phyloP scores from a whole-genome alignment of 1,140 invertebrate genomes.

The Vanessa tameamea region DNA sequence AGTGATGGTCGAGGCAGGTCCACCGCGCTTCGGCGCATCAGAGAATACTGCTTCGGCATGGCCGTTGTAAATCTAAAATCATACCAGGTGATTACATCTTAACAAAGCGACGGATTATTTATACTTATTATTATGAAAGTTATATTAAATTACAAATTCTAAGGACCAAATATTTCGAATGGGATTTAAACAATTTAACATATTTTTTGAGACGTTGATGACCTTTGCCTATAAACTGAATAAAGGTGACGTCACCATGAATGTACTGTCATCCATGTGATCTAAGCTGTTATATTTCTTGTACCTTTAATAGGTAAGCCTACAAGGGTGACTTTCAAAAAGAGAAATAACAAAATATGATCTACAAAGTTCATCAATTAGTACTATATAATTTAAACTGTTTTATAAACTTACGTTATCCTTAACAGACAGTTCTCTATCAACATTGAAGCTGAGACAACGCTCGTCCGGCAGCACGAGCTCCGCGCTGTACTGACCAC shows the following conservation, averaged over 20 bases:
- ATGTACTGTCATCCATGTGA: too few relatives aligned
- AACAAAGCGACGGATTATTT: too few relatives aligned
- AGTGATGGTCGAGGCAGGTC: conserved; percentile 62
- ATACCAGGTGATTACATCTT: conserved; percentile 13
- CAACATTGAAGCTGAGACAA: conserved; percentile 77
- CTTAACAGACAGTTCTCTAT: conserved; percentile 74
- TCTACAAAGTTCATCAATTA: not conserved
- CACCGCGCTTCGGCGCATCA: conserved; percentile 80
- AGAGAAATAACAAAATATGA: not conserved
- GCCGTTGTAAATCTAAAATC: conserved; percentile 60
- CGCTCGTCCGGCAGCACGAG: conserved; percentile 82
- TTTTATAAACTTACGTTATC: conserved; percentile 58
- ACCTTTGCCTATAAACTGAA: too few relatives aligned
- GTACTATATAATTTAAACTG: not conserved
- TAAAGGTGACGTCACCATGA: too few relatives aligned
- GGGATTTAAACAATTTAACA: too few relatives aligned
- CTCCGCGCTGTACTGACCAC: conserved; percentile 75
- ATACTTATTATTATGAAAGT: too few relatives aligned
- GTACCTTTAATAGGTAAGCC: too few relatives aligned
- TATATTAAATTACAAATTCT: too few relatives aligned
- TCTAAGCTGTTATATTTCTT: too few relatives aligned
- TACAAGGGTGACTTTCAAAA: too few relatives aligned
- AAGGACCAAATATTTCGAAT: too few relatives aligned
- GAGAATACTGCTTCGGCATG: conserved; percentile 73
- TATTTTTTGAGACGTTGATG: too few relatives aligned